phyloP scores from a whole-genome alignment of 2,113 vertebrate species.

The Caloenas nicobarica region DNA sequence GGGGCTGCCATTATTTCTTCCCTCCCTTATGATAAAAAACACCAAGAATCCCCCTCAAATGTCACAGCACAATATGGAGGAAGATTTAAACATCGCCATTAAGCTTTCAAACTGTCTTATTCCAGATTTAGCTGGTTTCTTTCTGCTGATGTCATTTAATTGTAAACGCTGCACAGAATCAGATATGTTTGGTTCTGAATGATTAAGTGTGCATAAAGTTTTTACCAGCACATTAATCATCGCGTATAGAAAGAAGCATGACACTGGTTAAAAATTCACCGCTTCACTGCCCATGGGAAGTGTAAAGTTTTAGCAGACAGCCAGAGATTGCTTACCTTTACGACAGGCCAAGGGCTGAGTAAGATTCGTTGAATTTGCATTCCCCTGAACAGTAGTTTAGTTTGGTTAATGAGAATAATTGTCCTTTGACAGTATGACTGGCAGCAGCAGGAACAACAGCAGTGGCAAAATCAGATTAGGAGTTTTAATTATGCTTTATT shows the following conservation, averaged over 20 bases:
- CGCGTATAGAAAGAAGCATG: conserved; percentile 35
- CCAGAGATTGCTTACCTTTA: conserved; percentile 2
- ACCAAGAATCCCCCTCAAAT: not conserved
- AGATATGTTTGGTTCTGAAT: conserved; percentile 70
- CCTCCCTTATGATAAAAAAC: not conserved
- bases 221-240: conserved; percentile 74
- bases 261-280: conserved; percentile 62
- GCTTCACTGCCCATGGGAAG: not conserved
- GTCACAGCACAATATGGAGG: not conserved
- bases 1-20: not conserved
- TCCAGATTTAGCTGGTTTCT: conserved; percentile 34
- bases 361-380: not conserved
- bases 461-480: not conserved
- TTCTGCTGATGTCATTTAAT: conserved; percentile 66
- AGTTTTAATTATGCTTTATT: not conserved
- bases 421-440: not conserved
- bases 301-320: not conserved
- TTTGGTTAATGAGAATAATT: conserved; percentile 1
- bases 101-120: conserved; percentile 12
- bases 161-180: conserved; percentile 64
- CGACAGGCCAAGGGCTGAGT: not conserved
- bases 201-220: conserved; percentile 73
- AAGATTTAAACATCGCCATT: conserved; percentile 9
- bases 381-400: not conserved
- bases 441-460: not conserved